Evolutionary conservation across 2,888 invertebrate species (phyloP).

Genomic region (Melipona beecheii): DNA sequence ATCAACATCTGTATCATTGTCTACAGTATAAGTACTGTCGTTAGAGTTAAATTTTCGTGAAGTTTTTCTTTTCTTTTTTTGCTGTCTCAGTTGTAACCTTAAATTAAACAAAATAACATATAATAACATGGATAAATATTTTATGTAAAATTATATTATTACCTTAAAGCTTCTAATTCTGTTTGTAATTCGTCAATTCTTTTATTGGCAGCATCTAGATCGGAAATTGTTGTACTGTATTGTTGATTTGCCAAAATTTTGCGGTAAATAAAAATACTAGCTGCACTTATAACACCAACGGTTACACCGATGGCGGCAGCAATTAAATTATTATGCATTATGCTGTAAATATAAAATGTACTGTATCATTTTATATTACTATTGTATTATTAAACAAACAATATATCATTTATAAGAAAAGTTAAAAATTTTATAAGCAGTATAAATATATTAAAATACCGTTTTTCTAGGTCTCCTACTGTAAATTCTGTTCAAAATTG

Average conservation of each 20-base stretch:
- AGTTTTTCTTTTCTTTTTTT: slow-evolving; percentile 71
- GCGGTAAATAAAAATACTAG: slow-evolving; percentile 78
- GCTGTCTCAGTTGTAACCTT: slow-evolving; percentile 75
- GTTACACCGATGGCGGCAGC: slow-evolving; percentile 80
- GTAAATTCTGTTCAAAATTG: slow-evolving; percentile 5
- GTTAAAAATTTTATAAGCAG: background rate
- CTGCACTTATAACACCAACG: slow-evolving; percentile 79
- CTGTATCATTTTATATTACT: background rate
- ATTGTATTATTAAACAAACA: slow-evolving; percentile 4
- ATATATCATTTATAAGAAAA: background rate
- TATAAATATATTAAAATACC: slow-evolving; percentile 17
- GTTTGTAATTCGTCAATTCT: slow-evolving; percentile 76
- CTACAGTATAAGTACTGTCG: slow-evolving; percentile 73
- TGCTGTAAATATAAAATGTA: slow-evolving; percentile 49
- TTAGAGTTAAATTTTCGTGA: slow-evolving; percentile 70
- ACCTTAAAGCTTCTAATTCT: slow-evolving; percentile 78
- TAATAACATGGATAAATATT: slow-evolving; percentile 1
- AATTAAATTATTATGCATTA: slow-evolving; percentile 77
- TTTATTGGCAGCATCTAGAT: slow-evolving; percentile 75
- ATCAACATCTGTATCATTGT: slow-evolving; percentile 79
- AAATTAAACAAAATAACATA: background rate
- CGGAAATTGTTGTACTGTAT: slow-evolving; percentile 68
- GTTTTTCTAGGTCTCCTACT: slow-evolving; percentile 13
- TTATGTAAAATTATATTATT: slow-evolving; percentile 22
- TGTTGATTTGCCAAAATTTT: slow-evolving; percentile 75